Base-by-base conservation (phyloP, 2,113 vertebrate species). In the Plotosus lineatus region DNA sequence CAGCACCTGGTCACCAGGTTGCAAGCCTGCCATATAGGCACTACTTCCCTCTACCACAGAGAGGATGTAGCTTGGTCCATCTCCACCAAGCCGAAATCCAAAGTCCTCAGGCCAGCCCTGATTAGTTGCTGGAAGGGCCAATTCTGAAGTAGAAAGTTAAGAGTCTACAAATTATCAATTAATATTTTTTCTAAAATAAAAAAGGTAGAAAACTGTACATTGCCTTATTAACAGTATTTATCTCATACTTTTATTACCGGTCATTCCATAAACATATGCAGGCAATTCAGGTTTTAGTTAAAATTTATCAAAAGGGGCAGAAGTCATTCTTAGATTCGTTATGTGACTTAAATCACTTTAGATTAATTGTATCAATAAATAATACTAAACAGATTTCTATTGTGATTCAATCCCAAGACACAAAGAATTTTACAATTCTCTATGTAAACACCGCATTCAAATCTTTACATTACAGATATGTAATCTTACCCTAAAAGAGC, bases 61-160 rank as follows among this genome's bases (percentile, higher is more conserved):
- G 5, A 99, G 84, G 89, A 98, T 94, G 89, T 97, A 98, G 91
- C 98, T 98, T 0, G 98, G 98, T 3, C 97, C 96, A 0, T 88
- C 91, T 78, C 98, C 97, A 0, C 94, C 92, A 61, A 99, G 92
- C 40, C 92, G 90, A 91, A 99, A 99, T 68, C 98, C 98, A 44
- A 99, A 99, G 11, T 95, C 95, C 76, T 98, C 97, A 0, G 98
- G 98, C 98, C 98, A 99, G 84, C 94, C 95, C 88, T 97, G 92
- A 88, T 98, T 99, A 88, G 90, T 96, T 5, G 92, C 85, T 0
- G 94, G 95, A 90, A 98, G 78, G 0, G 60, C 74, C 58, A 83
- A 19, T 17, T 86, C 85, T 86, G 17, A 8, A 19, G 44, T 2
- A 23, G 26, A 31, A 65, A 17, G 28, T 17, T 21, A 48, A 50